Percentiles rank a stretch among this genome's conserved stretches.
Evolutionary conservation across 2,888 invertebrate genomes (phyloP).

Genomic region (Heterodera filipjevi): DNA sequence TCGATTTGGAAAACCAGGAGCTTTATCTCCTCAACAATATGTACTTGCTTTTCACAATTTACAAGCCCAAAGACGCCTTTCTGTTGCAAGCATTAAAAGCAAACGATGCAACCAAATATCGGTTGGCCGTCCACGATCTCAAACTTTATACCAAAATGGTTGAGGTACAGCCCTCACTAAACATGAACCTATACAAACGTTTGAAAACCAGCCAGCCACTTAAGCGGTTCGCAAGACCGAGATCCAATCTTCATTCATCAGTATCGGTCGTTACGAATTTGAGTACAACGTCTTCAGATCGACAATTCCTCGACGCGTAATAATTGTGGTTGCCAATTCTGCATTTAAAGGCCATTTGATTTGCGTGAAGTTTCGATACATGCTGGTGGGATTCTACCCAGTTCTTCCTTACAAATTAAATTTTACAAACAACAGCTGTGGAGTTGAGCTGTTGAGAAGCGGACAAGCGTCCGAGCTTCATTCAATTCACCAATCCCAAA

Average conservation of each 20-base stretch:
- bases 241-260: conserved; percentile 25
- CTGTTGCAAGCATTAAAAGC: no score
- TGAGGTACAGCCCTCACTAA: no score
- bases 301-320: no score
- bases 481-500: no score
- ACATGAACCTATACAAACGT: no score
- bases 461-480: no score
- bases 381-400: conserved; percentile 33
- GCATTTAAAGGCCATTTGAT: conserved; percentile 34
- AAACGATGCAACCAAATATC: conserved; percentile 6
- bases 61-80: no score
- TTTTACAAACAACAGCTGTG: conserved; percentile 20
- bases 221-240: conserved; percentile 35
- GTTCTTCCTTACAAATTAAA: conserved; percentile 32
- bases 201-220: conserved; percentile 28
- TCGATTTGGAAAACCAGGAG: conserved; percentile 35
- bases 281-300: conserved; percentile 36
- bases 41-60: no score
- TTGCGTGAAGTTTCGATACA: no score
- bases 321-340: no score
- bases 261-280: conserved; percentile 31
- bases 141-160: conserved; percentile 31
- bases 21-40: no score
- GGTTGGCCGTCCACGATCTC: conserved; percentile 13
- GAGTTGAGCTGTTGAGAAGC: no score